Conservation (phyloP, 2,888 invertebrate genomes). For the Thymelicus sylvestris region DNA sequence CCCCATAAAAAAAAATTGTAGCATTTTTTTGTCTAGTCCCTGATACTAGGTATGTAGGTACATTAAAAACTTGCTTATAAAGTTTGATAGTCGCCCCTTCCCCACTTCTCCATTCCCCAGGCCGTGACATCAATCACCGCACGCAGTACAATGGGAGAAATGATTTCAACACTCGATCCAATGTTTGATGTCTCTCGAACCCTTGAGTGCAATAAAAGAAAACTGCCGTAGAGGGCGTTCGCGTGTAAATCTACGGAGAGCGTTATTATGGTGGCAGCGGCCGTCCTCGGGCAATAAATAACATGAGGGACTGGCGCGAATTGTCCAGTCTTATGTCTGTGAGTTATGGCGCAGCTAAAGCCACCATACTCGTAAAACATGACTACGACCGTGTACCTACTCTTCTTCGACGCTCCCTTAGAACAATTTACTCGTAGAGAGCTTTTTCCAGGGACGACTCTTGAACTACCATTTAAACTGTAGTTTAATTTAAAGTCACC, state of each 20-base stretch:
- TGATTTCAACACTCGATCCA: slow-evolving; percentile 1
- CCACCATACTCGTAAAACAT: slow-evolving; percentile 41
- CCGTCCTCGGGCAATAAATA: slow-evolving; percentile 39
- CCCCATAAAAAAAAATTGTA: too few relatives aligned
- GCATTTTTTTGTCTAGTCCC: too few relatives aligned
- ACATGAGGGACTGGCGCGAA: slow-evolving; percentile 36
- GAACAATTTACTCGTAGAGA: too few relatives aligned
- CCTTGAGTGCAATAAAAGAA: slow-evolving; percentile 23
- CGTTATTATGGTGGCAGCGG: slow-evolving; percentile 38
- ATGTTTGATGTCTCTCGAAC: slow-evolving; percentile 7
- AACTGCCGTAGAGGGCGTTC: slow-evolving; percentile 12
- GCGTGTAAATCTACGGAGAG: slow-evolving; percentile 43
- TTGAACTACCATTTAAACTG: not conserved
- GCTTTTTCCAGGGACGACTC: not conserved
- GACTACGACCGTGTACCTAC: not conserved
- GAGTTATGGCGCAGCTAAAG: slow-evolving; percentile 41
- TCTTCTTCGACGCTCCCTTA: not conserved
- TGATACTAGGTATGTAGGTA: too few relatives aligned
- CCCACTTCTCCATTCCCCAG: not conserved
- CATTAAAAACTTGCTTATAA: too few relatives aligned
- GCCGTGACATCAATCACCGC: not conserved
- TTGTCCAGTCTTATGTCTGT: slow-evolving; percentile 44
- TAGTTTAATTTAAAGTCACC: too few relatives aligned
- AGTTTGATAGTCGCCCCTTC: too few relatives aligned
- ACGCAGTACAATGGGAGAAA: not conserved